Evolutionary conservation across 2,888 invertebrate genomes (phyloP).

Genomic region (Meiosimyza platycephala): DNA sequence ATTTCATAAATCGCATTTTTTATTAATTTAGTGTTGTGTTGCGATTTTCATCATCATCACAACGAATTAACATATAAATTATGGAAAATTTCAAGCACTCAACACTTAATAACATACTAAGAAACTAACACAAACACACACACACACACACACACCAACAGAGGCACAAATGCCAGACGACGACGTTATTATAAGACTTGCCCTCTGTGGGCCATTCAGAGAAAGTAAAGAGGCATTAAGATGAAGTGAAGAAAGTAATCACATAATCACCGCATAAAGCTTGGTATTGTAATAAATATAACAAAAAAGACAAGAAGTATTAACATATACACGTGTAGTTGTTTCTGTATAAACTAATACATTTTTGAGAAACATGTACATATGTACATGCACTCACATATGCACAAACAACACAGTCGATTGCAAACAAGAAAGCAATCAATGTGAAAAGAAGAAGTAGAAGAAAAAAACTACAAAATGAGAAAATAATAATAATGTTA

Average conservation of each 20-base stretch:
- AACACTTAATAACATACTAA: neutral
- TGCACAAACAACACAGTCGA: no score
- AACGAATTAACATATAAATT: constrained; percentile 12
- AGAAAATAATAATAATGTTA: no score
- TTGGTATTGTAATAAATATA: no score
- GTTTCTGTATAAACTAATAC: no score
- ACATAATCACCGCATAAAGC: no score
- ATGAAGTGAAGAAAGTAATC: no score
- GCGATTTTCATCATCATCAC: neutral
- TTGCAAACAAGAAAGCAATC: constrained; percentile 4
- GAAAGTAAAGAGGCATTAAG: no score
- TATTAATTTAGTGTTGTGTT: constrained; percentile 12
- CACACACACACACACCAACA: neutral
- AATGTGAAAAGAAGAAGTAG: neutral
- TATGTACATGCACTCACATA: no score
- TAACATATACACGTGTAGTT: no score
- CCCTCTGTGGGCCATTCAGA: no score
- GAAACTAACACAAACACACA: neutral
- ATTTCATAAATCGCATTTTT: constrained; percentile 8
- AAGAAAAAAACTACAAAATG: neutral
- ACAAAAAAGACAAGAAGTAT: no score
- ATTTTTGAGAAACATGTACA: no score
- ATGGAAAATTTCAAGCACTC: neutral
- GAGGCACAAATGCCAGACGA: neutral
- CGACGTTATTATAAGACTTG: neutral